Evolutionary conservation across 2,888 invertebrate genomes (phyloP).

Genomic region (Drymonia ruficornis): DNA sequence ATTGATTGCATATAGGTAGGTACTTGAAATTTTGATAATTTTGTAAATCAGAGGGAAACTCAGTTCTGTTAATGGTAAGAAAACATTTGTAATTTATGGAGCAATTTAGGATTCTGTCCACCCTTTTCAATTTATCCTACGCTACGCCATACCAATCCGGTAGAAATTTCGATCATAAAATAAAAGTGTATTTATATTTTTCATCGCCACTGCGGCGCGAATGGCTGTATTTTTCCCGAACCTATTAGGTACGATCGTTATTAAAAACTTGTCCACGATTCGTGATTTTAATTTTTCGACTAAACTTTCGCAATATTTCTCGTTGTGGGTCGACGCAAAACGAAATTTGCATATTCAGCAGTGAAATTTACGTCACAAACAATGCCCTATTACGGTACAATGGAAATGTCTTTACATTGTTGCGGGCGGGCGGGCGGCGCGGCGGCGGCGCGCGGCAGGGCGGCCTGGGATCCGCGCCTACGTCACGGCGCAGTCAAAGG

Average conservation of each 20-base stretch:
- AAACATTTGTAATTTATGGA: too few species aligned
- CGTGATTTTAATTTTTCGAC: conserved; percentile 75
- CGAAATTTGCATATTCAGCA: conserved; percentile 81
- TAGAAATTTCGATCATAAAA: conserved; percentile 3
- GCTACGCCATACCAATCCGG: too few species aligned
- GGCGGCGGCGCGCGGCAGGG: conserved; percentile 31
- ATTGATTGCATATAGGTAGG: too few species aligned
- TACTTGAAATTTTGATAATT: too few species aligned
- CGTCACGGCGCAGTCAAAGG: conserved; percentile 51
- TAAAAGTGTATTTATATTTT: conserved; percentile 1
- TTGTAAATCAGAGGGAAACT: too few species aligned
- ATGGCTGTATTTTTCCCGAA: conserved; percentile 42
- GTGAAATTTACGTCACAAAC: conserved; percentile 81
- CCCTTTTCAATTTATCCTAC: neutral
- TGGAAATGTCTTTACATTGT: conserved; percentile 81
- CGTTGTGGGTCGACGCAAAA: conserved; percentile 68
- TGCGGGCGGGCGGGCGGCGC: conserved; percentile 47
- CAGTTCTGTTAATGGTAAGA: too few species aligned
- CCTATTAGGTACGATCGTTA: conserved; percentile 50
- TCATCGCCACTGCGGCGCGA: conserved; percentile 19
- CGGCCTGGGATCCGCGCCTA: conserved; percentile 36
- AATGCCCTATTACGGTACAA: conserved; percentile 80
- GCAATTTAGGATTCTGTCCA: neutral
- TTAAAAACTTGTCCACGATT: conserved; percentile 69
- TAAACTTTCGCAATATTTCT: conserved; percentile 81